Percentiles rank a stretch among this genome's conserved stretches.
Conservation (phyloP, 2,888 invertebrate genomes). For the Esperia sulphurella region DNA sequence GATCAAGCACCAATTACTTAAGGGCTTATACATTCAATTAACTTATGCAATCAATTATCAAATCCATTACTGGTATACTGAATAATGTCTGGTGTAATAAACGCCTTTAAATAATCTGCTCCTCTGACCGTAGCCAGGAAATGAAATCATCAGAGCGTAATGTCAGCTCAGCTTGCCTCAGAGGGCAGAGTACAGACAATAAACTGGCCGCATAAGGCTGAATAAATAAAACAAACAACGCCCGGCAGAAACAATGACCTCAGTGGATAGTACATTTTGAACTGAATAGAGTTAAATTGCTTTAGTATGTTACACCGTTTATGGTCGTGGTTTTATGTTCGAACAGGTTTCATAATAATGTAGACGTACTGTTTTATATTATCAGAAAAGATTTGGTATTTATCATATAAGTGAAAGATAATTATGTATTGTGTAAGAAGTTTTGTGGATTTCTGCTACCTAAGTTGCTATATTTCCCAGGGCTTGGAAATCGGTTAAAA, state of each 20-base stretch:
- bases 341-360: too few species aligned
- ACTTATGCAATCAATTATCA: slow-evolving; percentile 1
- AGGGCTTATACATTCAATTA: slow-evolving; percentile 2
- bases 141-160: slow-evolving; percentile 25
- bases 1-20: background rate
- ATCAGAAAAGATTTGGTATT: too few species aligned
- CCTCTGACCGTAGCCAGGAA: slow-evolving; percentile 20
- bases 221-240: slow-evolving; percentile 13
- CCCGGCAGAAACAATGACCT: slow-evolving; percentile 10
- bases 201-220: slow-evolving; percentile 13
- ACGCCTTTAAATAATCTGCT: slow-evolving; percentile 4
- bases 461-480: too few species aligned
- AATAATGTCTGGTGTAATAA: background rate
- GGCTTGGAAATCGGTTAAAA: too few species aligned
- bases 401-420: too few species aligned
- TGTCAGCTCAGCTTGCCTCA: slow-evolving; percentile 21
- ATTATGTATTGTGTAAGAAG: too few species aligned
- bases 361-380: too few species aligned
- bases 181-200: slow-evolving; percentile 19
- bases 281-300: slow-evolving; percentile 9
- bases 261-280: slow-evolving; percentile 1
- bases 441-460: too few species aligned
- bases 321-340: background rate
- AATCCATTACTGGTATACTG: background rate
- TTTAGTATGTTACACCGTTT: slow-evolving; percentile 1